Evolutionary conservation across 1,140 invertebrate species (phyloP), one percentile per base, ranked within the genome.

Genomic region (Drosophila hydei): DNA sequence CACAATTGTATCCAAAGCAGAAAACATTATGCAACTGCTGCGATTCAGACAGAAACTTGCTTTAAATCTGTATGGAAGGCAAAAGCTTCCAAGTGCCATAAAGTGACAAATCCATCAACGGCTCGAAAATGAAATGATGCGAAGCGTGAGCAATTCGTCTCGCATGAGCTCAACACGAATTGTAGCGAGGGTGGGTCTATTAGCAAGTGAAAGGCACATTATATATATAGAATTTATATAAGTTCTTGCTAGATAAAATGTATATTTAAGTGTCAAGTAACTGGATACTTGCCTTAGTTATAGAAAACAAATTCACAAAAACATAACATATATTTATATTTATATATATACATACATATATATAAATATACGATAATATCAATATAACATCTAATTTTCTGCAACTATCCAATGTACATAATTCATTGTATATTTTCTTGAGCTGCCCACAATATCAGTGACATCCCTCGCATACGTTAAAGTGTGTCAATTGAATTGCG

Each of bases 31-130:
- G 25, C 30, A 33, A 33, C 30, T 11, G 27, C 5, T 30, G 8
- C 8, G 30, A 12, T 33, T 1, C 9, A 8, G 38, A 42, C 5
- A 16, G 6, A 42, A 42, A 19, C 38, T 40, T 21, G 19, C 50
- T 36, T 45, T 11, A 16, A 59, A 21, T 27, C 38, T 52, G 30
- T 63, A 16, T 16, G 25, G 33, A 23, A 12, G 21, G 61, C n/a
- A 65, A 78, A 75, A 59, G 56, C 40, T 8, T 54, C 55, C 68
- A 55, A 75, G 63, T 73, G 69, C 54, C 77, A 77, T 81, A 81
- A 80, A 81, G 77, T 76, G 77, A 81, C 78, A 80, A 81, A 81
- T 80, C 78, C 77, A 81, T 81, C 77, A 81, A 75, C 77, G 56
- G 77, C 73, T 80, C 77, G 63, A 60, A 73, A 70, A 74, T 65